A percentile compares a stretch with the other conserved stretches of the same genome.
Conservation (phyloP, 2,888 invertebrate species). For the Clivina fossor region DNA sequence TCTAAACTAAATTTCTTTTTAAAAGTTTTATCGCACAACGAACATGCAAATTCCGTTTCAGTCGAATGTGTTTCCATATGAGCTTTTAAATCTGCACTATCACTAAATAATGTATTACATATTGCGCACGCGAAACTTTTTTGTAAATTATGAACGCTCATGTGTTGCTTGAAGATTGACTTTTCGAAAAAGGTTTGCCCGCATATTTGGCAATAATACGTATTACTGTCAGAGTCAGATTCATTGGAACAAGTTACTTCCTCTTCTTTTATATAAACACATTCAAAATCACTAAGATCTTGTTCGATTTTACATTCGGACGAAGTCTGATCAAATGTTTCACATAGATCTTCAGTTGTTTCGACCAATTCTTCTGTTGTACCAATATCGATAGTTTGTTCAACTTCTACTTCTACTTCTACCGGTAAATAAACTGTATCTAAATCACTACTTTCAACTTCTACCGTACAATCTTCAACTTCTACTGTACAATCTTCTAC, state of each 20-base stretch:
- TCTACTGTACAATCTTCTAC: slow-evolving; percentile 17
- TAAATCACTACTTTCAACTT: neutral
- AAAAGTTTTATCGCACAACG: slow-evolving; percentile 12
- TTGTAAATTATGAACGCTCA: neutral
- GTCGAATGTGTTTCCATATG: slow-evolving; percentile 10
- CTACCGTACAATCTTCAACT: slow-evolving; percentile 15
- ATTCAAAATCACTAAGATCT: slow-evolving; percentile 16
- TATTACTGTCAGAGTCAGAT: neutral
- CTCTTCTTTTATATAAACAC: slow-evolving; percentile 17
- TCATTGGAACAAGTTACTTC: neutral
- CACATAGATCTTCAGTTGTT: neutral
- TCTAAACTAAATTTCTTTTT: slow-evolving; percentile 14
- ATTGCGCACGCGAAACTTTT: neutral
- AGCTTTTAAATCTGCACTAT: neutral
- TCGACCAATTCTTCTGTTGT: slow-evolving; percentile 5
- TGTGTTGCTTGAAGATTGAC: neutral
- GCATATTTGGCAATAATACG: too few species aligned
- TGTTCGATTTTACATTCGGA: slow-evolving; percentile 2
- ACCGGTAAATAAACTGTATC: neutral
- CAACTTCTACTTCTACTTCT: slow-evolving; percentile 3
- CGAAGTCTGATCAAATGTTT: neutral
- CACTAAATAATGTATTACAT: neutral
- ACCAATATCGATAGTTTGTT: slow-evolving; percentile 13
- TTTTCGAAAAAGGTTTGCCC: neutral
- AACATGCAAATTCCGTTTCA: slow-evolving; percentile 9